Base-by-base conservation (phyloP, 2,888 invertebrate species). In the Deroplatys truncata region DNA sequence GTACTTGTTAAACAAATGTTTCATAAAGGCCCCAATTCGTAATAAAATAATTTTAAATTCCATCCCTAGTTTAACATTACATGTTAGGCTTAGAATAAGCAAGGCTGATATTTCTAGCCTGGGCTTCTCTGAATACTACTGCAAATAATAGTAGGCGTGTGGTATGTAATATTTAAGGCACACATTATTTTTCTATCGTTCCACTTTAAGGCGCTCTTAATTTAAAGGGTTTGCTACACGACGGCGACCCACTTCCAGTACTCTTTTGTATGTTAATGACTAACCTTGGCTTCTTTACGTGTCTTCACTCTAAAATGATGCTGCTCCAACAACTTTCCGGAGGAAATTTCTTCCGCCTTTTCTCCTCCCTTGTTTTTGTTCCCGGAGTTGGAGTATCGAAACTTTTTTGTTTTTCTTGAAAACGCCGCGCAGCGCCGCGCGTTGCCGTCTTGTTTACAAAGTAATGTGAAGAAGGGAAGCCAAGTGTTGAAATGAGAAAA, bases 241-340 rank as follows among this genome's bases (percentile, higher is more conserved):
- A 72, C 20, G 16, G 15, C 87, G 87, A 87, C 87, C 87, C 43
- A 83, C 43, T 87, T 87, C 28, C 87, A 82, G 35, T 28, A 83
- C 87, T 84, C 84, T 83, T 87, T 83, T 87, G 83, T 87, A 83
- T 87, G 87, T 87, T 87, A 87, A 87, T 87, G 82, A 83, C 87
- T 35, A 87, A 87, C 87, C 83, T 35, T 87, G 83, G 35, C 72
- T 87, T 82, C 82, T 82, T 83, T 82, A 82, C 72, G 28, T 82
- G 85, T 87, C 87, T 87, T 25, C 31, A 87, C n/a, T 82, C 28
- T 72, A 82, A 87, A 28, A 86, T 28, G 31, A 43, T 35, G 85
- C 28, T 43, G 35, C 35, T 35, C 25, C 35, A 85, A 35, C 31
- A 35, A 35, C 20, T 43, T 85, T 85, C 35, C 31, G 56, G 56